A percentile compares a stretch with the other conserved stretches of the same genome.
These are phyloP conservation scores for Synanthedon tipuliformis DNA, from an alignment of 2,888 invertebrate species.

Conservation along the genomic window DNA sequence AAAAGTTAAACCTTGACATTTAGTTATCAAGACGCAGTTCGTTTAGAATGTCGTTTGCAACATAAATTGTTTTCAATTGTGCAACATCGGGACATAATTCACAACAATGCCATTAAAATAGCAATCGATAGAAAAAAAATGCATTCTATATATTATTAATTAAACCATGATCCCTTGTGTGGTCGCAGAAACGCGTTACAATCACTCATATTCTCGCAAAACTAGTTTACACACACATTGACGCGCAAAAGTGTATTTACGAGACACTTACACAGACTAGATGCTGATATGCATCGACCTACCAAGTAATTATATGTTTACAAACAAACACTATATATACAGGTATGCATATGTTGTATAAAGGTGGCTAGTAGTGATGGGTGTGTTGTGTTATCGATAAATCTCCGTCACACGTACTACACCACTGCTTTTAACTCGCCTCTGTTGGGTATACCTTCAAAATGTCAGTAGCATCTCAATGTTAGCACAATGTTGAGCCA, in stretches of 20 bases:
- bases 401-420: too few species aligned
- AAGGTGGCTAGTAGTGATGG: slow-evolving; percentile 22
- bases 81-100: too few species aligned
- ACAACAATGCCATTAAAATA: neutral
- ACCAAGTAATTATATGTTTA: slow-evolving; percentile 70
- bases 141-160: slow-evolving; percentile 28
- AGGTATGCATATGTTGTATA: slow-evolving; percentile 16
- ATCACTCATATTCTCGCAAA: slow-evolving; percentile 49
- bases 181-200: slow-evolving; percentile 31
- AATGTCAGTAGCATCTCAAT: too few species aligned
- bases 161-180: slow-evolving; percentile 36
- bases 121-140: slow-evolving; percentile 4
- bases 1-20: too few species aligned
- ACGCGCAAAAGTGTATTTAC: slow-evolving; percentile 5
- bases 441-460: too few species aligned
- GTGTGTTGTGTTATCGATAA: slow-evolving; percentile 15
- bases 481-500: too few species aligned
- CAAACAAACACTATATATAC: slow-evolving; percentile 50
- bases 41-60: too few species aligned
- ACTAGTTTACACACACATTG: slow-evolving; percentile 38
- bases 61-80: too few species aligned
- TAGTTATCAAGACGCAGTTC: too few species aligned
- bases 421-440: too few species aligned
- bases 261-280: slow-evolving; percentile 9
- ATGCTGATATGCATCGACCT: slow-evolving; percentile 63